phyloP scores from a whole-genome alignment of 2,113 vertebrate species.

The Mohoua ochrocephala region DNA sequence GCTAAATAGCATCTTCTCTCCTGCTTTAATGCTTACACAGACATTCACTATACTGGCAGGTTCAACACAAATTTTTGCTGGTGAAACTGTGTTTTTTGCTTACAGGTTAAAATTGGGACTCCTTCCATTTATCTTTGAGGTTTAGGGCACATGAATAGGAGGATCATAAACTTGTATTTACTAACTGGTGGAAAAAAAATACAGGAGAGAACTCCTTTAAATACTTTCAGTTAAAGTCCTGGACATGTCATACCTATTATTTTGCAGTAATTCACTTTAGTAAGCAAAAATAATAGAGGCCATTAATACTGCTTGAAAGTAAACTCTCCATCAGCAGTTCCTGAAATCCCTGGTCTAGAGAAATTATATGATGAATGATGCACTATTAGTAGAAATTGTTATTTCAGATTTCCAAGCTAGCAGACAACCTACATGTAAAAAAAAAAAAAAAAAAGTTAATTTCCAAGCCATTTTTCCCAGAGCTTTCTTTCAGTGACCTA shows the following conservation, averaged over 20 bases:
- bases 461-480: not conserved
- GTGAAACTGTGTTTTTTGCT: not conserved
- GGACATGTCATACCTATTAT: constrained; percentile 31
- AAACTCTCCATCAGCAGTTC: constrained; percentile 56
- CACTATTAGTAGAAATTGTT: constrained; percentile 33
- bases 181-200: not conserved
- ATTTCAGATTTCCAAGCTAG: constrained; percentile 11
- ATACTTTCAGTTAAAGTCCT: not conserved
- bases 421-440: not conserved
- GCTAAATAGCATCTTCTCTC: not conserved
- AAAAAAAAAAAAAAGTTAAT: not conserved
- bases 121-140: not conserved
- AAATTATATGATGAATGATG: constrained; percentile 48
- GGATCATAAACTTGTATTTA: not conserved
- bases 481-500: not conserved
- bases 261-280: constrained; percentile 50
- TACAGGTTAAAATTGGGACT: not conserved
- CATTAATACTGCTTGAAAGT: constrained; percentile 46
- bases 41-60: not conserved
- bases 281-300: constrained; percentile 52
- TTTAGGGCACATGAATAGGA: not conserved
- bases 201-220: not conserved
- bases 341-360: constrained; percentile 24
- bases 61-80: not conserved
- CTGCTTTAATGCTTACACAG: not conserved